Evolutionary conservation across 2,888 invertebrate genomes (phyloP).

Genomic region (Phrixothrix hirtus): DNA sequence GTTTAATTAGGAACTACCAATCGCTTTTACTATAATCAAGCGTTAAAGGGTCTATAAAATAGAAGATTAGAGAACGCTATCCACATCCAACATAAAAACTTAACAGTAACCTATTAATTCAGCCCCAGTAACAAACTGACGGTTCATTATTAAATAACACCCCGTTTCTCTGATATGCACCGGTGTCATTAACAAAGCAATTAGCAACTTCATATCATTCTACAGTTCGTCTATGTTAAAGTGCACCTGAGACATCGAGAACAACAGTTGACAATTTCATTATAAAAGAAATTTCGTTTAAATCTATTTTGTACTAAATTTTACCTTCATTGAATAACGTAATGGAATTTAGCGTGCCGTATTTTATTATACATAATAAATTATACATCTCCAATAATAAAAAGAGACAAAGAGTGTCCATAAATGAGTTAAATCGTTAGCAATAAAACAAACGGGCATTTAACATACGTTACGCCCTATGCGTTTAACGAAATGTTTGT

Average conservation of each 20-base stretch:
- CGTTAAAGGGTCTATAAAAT: slow-evolving; percentile 21
- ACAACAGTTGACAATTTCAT: neutral
- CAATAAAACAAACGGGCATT: slow-evolving; percentile 28
- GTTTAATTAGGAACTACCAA: slow-evolving; percentile 10
- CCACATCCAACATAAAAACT: slow-evolving; percentile 30
- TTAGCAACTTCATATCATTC: slow-evolving; percentile 34
- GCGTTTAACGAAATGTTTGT: slow-evolving; percentile 30
- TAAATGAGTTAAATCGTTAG: slow-evolving; percentile 32
- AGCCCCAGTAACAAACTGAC: slow-evolving; percentile 33
- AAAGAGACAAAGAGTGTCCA: slow-evolving; percentile 15
- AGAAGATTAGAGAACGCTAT: slow-evolving; percentile 22
- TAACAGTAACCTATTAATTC: slow-evolving; percentile 34
- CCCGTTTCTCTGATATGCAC: slow-evolving; percentile 35
- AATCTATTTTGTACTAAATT: too few species aligned
- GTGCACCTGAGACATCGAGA: slow-evolving; percentile 27
- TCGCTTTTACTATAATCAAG: slow-evolving; percentile 11
- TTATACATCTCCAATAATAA: neutral
- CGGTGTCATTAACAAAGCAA: slow-evolving; percentile 38
- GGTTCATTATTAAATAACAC: slow-evolving; percentile 35
- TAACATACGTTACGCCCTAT: slow-evolving; percentile 34
- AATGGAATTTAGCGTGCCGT: too few species aligned
- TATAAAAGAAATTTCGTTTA: neutral
- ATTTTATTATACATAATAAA: neutral
- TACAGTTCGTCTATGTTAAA: slow-evolving; percentile 3
- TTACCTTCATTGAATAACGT: too few species aligned